phyloP scores from a whole-genome alignment of 2,113 vertebrate species.

The Pachypanchax playfairii region DNA sequence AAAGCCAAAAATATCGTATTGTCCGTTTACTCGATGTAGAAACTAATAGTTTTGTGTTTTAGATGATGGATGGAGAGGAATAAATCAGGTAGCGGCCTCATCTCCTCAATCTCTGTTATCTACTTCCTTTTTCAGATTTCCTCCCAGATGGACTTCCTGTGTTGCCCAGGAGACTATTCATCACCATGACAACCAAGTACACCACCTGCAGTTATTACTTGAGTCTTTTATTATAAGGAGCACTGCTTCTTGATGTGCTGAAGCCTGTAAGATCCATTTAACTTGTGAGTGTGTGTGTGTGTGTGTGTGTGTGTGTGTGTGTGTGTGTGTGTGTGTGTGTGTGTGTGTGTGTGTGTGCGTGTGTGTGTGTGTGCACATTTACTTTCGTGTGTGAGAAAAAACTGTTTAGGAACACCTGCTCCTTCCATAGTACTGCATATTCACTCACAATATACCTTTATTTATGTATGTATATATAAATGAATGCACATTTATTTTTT shows the following conservation, averaged over 20 bases:
- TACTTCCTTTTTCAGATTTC: constrained; percentile 70
- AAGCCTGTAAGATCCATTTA: constrained; percentile 6
- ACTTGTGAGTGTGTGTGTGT: neutral
- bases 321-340: neutral
- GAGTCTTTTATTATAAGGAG: constrained; percentile 59
- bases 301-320: neutral
- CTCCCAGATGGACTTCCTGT: constrained; percentile 71
- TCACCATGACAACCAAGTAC: constrained; percentile 71
- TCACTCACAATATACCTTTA: neutral
- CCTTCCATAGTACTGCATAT: neutral
- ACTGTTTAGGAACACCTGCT: neutral
- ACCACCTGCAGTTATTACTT: constrained; percentile 63
- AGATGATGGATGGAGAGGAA: constrained; percentile 59
- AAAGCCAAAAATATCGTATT: constrained; percentile 38
- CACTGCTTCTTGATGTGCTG: constrained; percentile 26
- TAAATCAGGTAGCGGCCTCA: constrained; percentile 48
- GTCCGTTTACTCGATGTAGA: constrained; percentile 27
- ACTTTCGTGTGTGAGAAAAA: neutral
- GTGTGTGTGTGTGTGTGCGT: constrained; percentile 1
- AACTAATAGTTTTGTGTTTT: constrained; percentile 42
- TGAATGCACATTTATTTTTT: neutral
- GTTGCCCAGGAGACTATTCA: constrained; percentile 71
- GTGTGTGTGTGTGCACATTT: neutral
- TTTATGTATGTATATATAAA: neutral
- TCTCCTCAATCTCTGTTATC: constrained; percentile 63